A percentile compares a stretch with the other conserved stretches of the same genome.
phyloP scores from a whole-genome alignment of 2,113 vertebrate species.

The Apodemus sylvaticus region DNA sequence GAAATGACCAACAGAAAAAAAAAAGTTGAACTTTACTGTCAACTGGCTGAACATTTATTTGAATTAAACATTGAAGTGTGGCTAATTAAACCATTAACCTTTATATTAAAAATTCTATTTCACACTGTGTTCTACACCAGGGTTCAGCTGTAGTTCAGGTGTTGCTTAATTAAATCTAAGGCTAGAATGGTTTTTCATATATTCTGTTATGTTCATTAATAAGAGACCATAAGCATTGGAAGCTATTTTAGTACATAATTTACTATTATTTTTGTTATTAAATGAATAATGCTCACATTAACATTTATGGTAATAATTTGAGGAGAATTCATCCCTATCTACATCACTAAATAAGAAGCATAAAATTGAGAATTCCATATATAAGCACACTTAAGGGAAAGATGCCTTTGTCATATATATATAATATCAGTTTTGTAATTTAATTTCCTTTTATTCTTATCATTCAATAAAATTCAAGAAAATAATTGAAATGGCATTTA shows the following conservation, averaged over 20 bases:
- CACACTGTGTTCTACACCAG: slow-evolving; percentile 78
- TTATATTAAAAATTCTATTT: slow-evolving; percentile 83
- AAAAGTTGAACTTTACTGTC: slow-evolving; percentile 62
- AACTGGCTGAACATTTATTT: slow-evolving; percentile 77
- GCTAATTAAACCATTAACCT: slow-evolving; percentile 86
- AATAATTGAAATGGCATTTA: not conserved
- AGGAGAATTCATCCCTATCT: rapidly evolving
- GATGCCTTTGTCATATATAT: not conserved
- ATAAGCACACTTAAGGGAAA: not conserved
- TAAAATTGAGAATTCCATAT: not conserved
- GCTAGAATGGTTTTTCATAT: slow-evolving; percentile 67
- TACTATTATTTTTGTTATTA: not conserved
- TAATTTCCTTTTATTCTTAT: not conserved
- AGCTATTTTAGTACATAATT: not conserved
- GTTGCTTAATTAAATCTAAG: slow-evolving; percentile 83
- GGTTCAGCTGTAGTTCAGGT: slow-evolving; percentile 75
- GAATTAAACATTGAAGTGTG: slow-evolving; percentile 84
- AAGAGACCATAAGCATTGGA: not conserved
- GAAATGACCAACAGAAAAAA: slow-evolving; percentile 70
- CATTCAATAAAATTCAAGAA: not conserved
- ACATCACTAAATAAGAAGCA: not conserved
- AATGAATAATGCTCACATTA: not conserved
- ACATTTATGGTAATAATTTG: not conserved
- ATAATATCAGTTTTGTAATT: not conserved
- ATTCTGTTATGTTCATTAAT: slow-evolving; percentile 72